Evolutionary conservation across 2,888 invertebrate species (phyloP).

Genomic region (Philereme vetulata): DNA sequence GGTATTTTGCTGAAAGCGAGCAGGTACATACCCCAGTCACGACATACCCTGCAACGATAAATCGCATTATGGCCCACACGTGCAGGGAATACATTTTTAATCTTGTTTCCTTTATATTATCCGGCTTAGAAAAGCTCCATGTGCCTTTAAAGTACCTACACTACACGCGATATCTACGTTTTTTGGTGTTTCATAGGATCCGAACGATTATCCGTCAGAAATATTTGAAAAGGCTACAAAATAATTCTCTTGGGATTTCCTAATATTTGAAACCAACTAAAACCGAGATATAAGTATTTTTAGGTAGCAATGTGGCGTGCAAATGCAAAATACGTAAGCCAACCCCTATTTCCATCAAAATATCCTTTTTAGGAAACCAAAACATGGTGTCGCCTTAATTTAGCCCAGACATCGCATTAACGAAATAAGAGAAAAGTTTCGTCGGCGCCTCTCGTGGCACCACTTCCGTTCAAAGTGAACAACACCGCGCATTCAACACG

Average conservation of each 20-base stretch:
- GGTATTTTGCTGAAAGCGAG: slow-evolving; percentile 52
- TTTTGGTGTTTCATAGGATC: slow-evolving; percentile 4
- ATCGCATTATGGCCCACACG: slow-evolving; percentile 82
- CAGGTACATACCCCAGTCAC: slow-evolving; percentile 68
- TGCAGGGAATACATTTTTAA: slow-evolving; percentile 82
- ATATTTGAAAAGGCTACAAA: not conserved
- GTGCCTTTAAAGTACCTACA: slow-evolving; percentile 43
- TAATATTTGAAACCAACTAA: too few species aligned
- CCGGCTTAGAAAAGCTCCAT: slow-evolving; percentile 65
- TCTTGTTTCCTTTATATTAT: slow-evolving; percentile 80
- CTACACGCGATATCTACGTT: slow-evolving; percentile 23
- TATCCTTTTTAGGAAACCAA: not conserved
- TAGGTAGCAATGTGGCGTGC: too few species aligned
- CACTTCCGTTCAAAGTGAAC: slow-evolving; percentile 31
- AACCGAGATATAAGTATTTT: too few species aligned
- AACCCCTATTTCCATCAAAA: not conserved
- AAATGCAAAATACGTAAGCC: too few species aligned
- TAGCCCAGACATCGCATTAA: slow-evolving; percentile 26
- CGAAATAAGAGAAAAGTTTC: slow-evolving; percentile 25
- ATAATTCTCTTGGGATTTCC: too few species aligned
- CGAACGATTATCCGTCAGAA: not conserved
- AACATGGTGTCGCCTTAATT: slow-evolving; percentile 12
- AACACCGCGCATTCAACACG: slow-evolving; percentile 46
- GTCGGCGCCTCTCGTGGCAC: slow-evolving; percentile 13
- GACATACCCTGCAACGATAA: slow-evolving; percentile 77